Conservation (phyloP, 2,113 vertebrate genomes). For the Daubentonia madagascariensis region DNA sequence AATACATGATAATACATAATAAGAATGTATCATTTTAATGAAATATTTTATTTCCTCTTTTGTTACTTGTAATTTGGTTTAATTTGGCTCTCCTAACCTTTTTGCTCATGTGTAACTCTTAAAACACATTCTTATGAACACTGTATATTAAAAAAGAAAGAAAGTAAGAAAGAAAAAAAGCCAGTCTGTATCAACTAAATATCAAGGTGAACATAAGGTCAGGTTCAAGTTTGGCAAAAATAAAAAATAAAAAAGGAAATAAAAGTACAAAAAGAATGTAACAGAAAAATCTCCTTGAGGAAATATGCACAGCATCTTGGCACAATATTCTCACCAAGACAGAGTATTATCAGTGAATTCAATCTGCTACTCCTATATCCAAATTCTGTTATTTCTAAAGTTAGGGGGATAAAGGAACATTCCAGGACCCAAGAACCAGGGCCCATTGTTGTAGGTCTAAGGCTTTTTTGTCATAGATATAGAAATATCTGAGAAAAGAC, state of each 20-base stretch:
- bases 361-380: not conserved
- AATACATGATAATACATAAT: constrained; percentile 49
- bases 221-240: constrained; percentile 30
- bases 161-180: not conserved
- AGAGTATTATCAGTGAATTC: not conserved
- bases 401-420: not conserved
- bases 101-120: constrained; percentile 54
- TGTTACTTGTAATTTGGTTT: constrained; percentile 65
- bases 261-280: not conserved
- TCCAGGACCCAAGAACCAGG: not conserved
- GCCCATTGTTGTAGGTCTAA: not conserved
- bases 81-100: constrained; percentile 60
- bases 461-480: not conserved
- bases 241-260: not conserved
- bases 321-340: not conserved
- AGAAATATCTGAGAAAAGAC: not conserved
- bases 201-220: constrained; percentile 61
- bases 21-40: constrained; percentile 68
- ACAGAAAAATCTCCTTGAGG: not conserved
- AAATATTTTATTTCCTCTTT: constrained; percentile 68
- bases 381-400: not conserved
- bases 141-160: constrained; percentile 55
- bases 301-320: not conserved
- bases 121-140: constrained; percentile 1
- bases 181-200: not conserved